phyloP scores from a whole-genome alignment of 2,113 vertebrate genomes.

The Amphiprion ocellaris region DNA sequence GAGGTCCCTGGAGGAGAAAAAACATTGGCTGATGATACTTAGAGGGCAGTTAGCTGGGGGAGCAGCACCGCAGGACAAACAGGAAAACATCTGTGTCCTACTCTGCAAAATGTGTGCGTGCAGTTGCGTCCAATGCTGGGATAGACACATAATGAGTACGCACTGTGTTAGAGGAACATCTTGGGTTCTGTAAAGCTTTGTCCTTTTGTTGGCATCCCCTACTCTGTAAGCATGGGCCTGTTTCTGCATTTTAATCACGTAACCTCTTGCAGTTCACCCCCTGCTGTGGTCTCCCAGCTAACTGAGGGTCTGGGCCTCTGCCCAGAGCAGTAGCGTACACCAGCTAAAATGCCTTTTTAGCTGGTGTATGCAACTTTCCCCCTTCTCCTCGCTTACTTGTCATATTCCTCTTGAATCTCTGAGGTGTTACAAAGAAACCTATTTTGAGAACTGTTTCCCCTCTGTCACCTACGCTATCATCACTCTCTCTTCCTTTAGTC shows the following conservation, averaged over 20 bases:
- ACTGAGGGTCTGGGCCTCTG: constrained; percentile 57
- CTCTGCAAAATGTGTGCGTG: constrained; percentile 17
- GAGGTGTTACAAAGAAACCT: constrained; percentile 66
- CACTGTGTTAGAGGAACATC: neutral
- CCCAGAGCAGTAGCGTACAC: constrained; percentile 53
- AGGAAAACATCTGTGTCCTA: constrained; percentile 64
- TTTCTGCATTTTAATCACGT: constrained; percentile 57
- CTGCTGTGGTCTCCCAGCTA: constrained; percentile 39
- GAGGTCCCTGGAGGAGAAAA: constrained; percentile 34
- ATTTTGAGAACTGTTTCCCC: constrained; percentile 71
- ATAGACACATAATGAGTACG: constrained; percentile 4
- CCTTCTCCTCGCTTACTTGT: constrained; percentile 35
- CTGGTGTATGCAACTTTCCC: neutral
- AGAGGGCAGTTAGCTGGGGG: constrained; percentile 36
- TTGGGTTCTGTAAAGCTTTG: constrained; percentile 23
- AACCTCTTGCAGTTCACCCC: constrained; percentile 22
- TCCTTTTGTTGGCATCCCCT: constrained; percentile 28
- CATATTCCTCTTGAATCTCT: constrained; percentile 44
- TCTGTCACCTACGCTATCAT: constrained; percentile 55
- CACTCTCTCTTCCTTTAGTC: constrained; percentile 51
- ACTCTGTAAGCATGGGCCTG: constrained; percentile 29
- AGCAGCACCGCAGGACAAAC: constrained; percentile 42
- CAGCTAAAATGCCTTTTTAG: constrained; percentile 36
- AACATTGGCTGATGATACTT: constrained; percentile 42
- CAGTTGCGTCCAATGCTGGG: constrained; percentile 1